phyloP scores from a whole-genome alignment of 2,888 invertebrate species.

The Hypselothyrea guttata region DNA sequence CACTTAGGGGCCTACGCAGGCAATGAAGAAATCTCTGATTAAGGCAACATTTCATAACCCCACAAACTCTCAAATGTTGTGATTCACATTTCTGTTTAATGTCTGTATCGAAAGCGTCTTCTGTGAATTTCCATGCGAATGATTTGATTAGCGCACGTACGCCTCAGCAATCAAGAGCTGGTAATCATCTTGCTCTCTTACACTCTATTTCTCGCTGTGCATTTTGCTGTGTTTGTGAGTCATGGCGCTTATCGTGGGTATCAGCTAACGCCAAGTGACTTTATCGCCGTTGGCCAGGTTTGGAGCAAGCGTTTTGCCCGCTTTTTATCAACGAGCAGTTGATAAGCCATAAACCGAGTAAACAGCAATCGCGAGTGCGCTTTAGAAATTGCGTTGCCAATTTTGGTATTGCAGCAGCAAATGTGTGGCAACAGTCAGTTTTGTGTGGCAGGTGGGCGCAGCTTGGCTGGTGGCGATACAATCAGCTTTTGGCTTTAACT shows the following conservation, averaged over 20 bases:
- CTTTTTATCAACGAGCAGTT: slow-evolving; percentile 53
- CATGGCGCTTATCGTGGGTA: slow-evolving; percentile 32
- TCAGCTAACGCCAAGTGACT: slow-evolving; percentile 39
- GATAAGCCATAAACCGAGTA: slow-evolving; percentile 63
- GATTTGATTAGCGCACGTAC: slow-evolving; percentile 28
- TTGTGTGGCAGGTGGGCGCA: slow-evolving; percentile 67
- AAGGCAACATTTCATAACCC: no score
- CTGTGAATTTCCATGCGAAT: neutral
- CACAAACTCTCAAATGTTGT: no score
- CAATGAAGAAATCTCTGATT: no score
- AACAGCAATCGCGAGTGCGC: slow-evolving; percentile 65
- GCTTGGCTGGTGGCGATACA: slow-evolving; percentile 32
- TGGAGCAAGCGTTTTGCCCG: slow-evolving; percentile 51
- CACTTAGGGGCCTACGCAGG: no score
- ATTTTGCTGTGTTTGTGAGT: slow-evolving; percentile 33
- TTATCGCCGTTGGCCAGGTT: slow-evolving; percentile 50
- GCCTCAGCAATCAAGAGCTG: slow-evolving; percentile 16
- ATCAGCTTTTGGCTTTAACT: slow-evolving; percentile 24
- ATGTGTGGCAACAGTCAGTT: slow-evolving; percentile 37
- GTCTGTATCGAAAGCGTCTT: neutral
- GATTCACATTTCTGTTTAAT: no score
- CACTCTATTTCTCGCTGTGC: neutral
- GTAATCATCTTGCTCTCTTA: neutral
- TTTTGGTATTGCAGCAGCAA: slow-evolving; percentile 44
- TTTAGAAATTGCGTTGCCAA: slow-evolving; percentile 66